Base-by-base conservation (phyloP, 2,797 vertebrate genomes). In the Uromys caudimaculatus region DNA sequence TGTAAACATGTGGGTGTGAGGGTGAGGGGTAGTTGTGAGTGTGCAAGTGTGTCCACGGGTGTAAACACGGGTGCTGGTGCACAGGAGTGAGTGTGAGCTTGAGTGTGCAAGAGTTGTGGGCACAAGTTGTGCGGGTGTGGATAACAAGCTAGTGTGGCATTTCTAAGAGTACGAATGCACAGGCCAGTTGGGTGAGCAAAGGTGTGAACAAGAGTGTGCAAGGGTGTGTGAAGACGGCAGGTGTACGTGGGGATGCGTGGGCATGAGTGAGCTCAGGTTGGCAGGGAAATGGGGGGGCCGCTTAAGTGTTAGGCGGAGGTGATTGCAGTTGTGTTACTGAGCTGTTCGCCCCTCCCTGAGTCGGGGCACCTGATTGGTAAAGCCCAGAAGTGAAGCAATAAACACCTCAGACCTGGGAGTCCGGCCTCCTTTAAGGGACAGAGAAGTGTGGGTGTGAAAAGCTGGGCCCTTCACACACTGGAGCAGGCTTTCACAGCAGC, bases 261-360 rank as follows among this genome's bases (percentile, higher is more conserved):
- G 27, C 8, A 4, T 19, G 38, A 29, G 58, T 35, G 38, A 32
- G 58, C 16, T 21, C 58, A 32, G 58, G 14, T 1, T 8, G 4
- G 44, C 12, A 35, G 44, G 44, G 44, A 14, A 11, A 23, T 23
- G 56, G 14, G 79, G n/a, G 56, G 8, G 12, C 35, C 9, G 23
- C 29, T 12, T 16, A 38, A 13, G 82, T 29, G 38, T 29, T 24
- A 44, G 58, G 41, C 47, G 82, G 41, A 35, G 32, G 8, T 4
- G 32, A n/a, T 19, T 4, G 4, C 32, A 44, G 5, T 13, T 50
- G 13, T 24, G 44, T 11, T 23, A 9, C 17, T 35, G 21, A 50
- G 27, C 41, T 1, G 23, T 23, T n/a, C 2, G 0, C 16, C 2
- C 21, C 32, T 47, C 38, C 14, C 58, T 41, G 71, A 78, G 0